Percentiles rank a stretch among this genome's conserved stretches.
These are phyloP conservation scores for Xanthorhoe spadicearia DNA, from an alignment of 2,888 invertebrate species.

Conservation along the genomic window DNA sequence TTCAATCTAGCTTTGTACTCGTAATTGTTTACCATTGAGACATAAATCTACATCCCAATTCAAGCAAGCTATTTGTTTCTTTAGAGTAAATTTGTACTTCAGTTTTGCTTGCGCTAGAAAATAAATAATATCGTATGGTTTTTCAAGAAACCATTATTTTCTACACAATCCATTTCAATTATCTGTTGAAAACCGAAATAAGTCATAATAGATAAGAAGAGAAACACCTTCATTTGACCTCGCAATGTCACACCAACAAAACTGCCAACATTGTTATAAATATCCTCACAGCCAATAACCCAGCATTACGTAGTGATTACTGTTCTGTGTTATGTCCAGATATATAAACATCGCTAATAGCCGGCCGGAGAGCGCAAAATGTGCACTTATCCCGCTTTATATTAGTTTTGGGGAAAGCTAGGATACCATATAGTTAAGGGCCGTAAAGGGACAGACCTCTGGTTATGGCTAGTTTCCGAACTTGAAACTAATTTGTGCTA, in stretches of 20 bases:
- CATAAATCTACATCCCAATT: no score
- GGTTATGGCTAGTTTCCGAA: conserved; percentile 9
- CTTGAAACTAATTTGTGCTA: conserved; percentile 7
- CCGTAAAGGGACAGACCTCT: conserved; percentile 11
- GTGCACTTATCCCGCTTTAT: conserved; percentile 29
- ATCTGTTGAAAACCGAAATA: no score
- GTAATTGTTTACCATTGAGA: background rate
- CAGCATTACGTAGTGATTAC: conserved; percentile 10
- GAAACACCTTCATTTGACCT: conserved; percentile 2
- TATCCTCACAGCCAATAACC: conserved; percentile 19
- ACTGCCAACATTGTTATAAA: conserved; percentile 14
- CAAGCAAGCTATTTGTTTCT: no score
- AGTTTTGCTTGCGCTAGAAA: no score
- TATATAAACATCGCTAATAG: conserved; percentile 29
- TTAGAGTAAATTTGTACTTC: no score
- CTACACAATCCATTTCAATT: no score
- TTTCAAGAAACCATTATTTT: no score
- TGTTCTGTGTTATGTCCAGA: conserved; percentile 2
- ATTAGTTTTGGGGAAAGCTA: conserved; percentile 23
- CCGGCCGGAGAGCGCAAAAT: conserved; percentile 16
- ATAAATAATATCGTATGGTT: no score
- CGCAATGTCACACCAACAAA: background rate
- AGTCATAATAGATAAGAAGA: background rate
- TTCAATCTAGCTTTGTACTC: background rate
- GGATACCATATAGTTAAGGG: conserved; percentile 15